Conservation (phyloP, 2,113 vertebrate species). For the Spilogale gracilis region DNA sequence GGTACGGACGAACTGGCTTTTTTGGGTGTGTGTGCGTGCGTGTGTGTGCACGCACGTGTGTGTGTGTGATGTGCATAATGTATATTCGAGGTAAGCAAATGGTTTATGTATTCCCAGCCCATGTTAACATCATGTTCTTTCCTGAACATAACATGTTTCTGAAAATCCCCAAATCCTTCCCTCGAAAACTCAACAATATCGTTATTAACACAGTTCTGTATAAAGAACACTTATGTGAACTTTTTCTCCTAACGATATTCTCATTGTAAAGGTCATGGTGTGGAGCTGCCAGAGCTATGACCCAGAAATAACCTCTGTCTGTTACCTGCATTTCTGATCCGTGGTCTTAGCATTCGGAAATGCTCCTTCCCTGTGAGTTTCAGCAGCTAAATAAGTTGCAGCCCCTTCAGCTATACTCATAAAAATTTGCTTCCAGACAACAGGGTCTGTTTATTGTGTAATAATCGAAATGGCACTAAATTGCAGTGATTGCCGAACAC, state of each 20-base stretch:
- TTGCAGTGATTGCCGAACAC: slow-evolving; percentile 91
- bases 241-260: slow-evolving; percentile 85
- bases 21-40: neutral
- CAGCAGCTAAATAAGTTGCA: slow-evolving; percentile 91
- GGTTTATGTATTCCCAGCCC: slow-evolving; percentile 59
- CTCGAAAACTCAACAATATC: slow-evolving; percentile 70
- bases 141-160: slow-evolving; percentile 77
- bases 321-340: slow-evolving; percentile 89
- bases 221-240: slow-evolving; percentile 84
- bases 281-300: slow-evolving; percentile 87
- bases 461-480: slow-evolving; percentile 94
- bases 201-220: slow-evolving; percentile 77
- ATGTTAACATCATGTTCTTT: slow-evolving; percentile 73
- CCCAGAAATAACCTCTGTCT: slow-evolving; percentile 88
- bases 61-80: neutral
- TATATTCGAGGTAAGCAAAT: neutral
- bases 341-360: slow-evolving; percentile 87
- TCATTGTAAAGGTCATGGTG: slow-evolving; percentile 88
- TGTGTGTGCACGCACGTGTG: neutral
- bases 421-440: slow-evolving; percentile 94
- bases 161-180: slow-evolving; percentile 79
- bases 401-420: slow-evolving; percentile 93
- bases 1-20: neutral
- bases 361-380: slow-evolving; percentile 87
- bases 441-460: slow-evolving; percentile 94